Conservation (phyloP, 2,113 vertebrate genomes). For the Tachuris rubrigastra region DNA sequence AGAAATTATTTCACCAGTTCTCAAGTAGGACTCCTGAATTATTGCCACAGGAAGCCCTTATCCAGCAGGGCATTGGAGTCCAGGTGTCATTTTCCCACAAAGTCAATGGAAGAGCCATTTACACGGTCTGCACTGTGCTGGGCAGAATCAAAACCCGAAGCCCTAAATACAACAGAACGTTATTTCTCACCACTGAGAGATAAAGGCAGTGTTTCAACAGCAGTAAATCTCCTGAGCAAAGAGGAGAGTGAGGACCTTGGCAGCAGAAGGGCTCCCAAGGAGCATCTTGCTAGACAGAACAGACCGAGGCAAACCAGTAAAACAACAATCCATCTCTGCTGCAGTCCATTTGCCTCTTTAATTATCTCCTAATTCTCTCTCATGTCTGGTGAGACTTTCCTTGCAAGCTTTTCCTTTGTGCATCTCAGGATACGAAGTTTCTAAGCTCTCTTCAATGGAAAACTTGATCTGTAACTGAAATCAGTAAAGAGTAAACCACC, state of each 20-base stretch:
- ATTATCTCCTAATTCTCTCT: not conserved
- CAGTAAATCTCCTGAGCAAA: not conserved
- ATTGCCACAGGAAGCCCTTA: not conserved
- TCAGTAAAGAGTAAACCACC: not conserved
- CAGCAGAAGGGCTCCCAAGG: not conserved
- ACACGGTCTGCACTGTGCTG: not conserved
- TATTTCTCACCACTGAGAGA: not conserved
- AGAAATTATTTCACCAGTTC: not conserved
- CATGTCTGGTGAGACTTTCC: not conserved
- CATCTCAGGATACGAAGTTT: not conserved
- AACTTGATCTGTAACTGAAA: slow-evolving; percentile 33
- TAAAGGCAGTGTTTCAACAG: not conserved
- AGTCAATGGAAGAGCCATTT: not conserved
- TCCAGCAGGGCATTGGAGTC: not conserved
- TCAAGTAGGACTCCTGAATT: not conserved
- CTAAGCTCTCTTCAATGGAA: not conserved
- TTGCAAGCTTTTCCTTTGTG: not conserved
- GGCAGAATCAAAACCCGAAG: not conserved
- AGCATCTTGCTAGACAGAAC: not conserved
- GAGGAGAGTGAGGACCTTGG: not conserved
- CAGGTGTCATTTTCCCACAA: not conserved
- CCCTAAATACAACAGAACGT: not conserved
- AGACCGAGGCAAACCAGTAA: not conserved
- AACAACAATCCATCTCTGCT: not conserved
- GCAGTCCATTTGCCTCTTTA: not conserved